Evolutionary conservation across 53 echinoderm and acorn worm genomes (phyloP), one percentile per base, ranked within the genome.

Genomic region (Echinometra lucunter): DNA sequence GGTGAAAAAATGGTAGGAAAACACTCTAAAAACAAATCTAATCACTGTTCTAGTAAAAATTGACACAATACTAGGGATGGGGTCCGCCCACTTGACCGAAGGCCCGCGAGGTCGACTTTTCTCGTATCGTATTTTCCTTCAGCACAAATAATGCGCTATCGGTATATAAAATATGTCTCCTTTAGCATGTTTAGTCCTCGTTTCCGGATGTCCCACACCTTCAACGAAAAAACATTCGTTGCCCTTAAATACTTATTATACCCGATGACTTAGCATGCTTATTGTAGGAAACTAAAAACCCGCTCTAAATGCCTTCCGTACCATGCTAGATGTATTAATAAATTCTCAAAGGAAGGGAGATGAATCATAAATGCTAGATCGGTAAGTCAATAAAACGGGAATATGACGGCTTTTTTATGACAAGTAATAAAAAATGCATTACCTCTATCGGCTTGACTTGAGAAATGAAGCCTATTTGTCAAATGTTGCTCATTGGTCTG

Each of bases 391-490:
- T 85, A 85, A 85, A 85, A 85, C 49, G 47, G 45, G 85, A 85
- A 3, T 85, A 49, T 85, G 28, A 85, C 49, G n/a, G 85, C 21
- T 45, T n/a, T 85, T 85, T 85, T 85, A 85, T 85, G 85, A 85
- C 45, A 4, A 27, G 28, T 49, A 28, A 85, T 85, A 85, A 85
- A 85, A 85, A 45, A 28, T 85, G 30, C n/a, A 85, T 85, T 85
- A 53, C 45, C 49, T 17, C 40, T 42, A 49, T 30, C 45, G 49
- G 12, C 27, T 85, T 85, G 85, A 85, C 85, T 85, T 85, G 28
- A 47, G 74, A 85, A 47, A 28, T 47, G 44, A 85, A 85, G 85
- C 85, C 85, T n/a, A 85, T 85, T 85, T 85, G 85, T 85, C 85
- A 85, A 85, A 85, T 45, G 85, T 85, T 49, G 49, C 28, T n/a